A percentile compares a stretch with the other conserved stretches of the same genome.
These are phyloP conservation scores for Caradrina kadenii DNA, from an alignment of 2,888 invertebrate species.

Conservation along the genomic window DNA sequence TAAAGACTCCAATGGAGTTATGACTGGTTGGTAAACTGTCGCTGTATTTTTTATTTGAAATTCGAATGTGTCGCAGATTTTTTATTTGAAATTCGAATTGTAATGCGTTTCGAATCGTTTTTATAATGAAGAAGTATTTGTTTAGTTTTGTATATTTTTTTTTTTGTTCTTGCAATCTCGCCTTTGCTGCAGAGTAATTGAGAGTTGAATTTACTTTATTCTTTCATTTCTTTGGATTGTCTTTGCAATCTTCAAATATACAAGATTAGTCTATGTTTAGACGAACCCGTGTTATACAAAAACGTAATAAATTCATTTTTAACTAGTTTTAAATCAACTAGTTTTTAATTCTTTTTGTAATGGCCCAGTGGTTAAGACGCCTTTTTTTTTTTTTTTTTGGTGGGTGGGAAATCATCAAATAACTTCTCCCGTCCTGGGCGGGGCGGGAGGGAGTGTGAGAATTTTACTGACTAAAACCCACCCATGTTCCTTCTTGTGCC, in stretches of 20 bases:
- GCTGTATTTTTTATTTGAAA: conserved; percentile 2
- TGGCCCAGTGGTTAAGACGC: too few relatives aligned
- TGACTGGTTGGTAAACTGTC: conserved; percentile 4
- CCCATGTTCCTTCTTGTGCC: too few relatives aligned
- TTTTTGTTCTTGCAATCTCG: not conserved
- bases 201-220: not conserved
- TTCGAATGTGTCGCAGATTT: conserved; percentile 7
- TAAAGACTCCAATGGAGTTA: conserved; percentile 31
- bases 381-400: too few relatives aligned
- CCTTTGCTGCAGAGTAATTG: not conserved
- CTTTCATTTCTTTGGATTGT: not conserved
- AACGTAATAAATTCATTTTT: too few relatives aligned
- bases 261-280: not conserved
- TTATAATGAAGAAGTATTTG: not conserved
- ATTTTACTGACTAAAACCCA: too few relatives aligned
- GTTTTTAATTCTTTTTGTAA: too few relatives aligned
- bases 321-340: too few relatives aligned
- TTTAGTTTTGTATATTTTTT: too few relatives aligned
- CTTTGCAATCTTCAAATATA: not conserved
- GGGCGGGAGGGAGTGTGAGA: too few relatives aligned
- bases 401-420: too few relatives aligned
- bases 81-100: conserved; percentile 7
- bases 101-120: not conserved
- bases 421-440: too few relatives aligned
- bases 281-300: too few relatives aligned